Base-by-base conservation (phyloP, 2,113 vertebrate genomes). In the Empidonax alnorum region DNA sequence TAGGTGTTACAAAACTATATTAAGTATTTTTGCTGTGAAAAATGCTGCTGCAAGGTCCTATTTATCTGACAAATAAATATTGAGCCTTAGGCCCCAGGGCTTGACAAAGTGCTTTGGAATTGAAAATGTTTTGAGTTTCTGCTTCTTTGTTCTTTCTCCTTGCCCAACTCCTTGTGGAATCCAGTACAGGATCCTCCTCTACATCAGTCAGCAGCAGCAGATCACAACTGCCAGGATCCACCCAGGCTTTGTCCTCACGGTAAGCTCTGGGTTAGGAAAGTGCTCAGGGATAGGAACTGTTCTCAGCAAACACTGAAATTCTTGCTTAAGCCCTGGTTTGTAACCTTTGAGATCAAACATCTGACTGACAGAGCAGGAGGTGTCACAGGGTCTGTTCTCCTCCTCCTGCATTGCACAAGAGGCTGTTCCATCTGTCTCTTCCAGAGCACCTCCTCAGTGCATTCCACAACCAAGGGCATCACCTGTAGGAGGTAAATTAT, bases 171-270 rank as follows among this genome's bases (percentile, higher is more conserved):
- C 77, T 96, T 89, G 30, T 96, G 96, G 91, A 98, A 80, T 98
- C 92, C 97, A 99, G 99, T 99, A 99, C 97, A 99, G 98, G 96
- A 97, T 99, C 92, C 98, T 99, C 93, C 98, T 99, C 83, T 99
- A 99, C 93, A 97, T 99, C 95, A 99, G 98, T 91, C 99, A 99
- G 84, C 99, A 99, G 97, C 99, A 99, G 55, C 98, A 98, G 89
- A 97, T 99, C 63, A 84, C 99, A 8, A 30, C 97, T 33, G 98
- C 99, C 63, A 98, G 97, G 95, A 98, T 99, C 94, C 98, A 99
- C 6, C 46, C 96, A 7, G 98, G 98, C 52, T 99, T 99, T 84
- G n/a, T 98, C 10, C 98, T 99, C 88, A 99, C 98, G 91, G 99
- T 99, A 97, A 98, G 99, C 39, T 42, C 31, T 28, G 58, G 5